Evolutionary conservation across 2,113 vertebrate genomes (phyloP), one percentile per base, ranked within the genome.

Genomic region (Glareola pratincola): DNA sequence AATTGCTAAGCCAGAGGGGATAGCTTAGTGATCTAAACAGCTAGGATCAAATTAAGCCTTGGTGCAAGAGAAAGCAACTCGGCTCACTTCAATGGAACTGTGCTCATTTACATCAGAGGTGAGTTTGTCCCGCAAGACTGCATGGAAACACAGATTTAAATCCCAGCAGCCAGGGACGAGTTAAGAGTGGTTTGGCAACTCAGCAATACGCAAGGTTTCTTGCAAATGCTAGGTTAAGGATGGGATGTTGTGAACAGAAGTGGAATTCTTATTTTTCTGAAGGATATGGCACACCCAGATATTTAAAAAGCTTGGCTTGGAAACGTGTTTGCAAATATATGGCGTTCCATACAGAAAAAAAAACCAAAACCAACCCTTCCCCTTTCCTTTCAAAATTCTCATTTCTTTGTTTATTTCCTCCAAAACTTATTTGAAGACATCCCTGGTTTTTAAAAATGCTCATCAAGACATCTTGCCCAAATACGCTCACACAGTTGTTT

Each of bases 1-100:
- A 77, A 71, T 20, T 92, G 85, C 75, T 71, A 77, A 89, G 94
- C 90, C 79, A 93, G 79, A 92, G 76, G 76, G 75, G 79, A 91
- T 45, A 75, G 74, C 73, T 93, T 50, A 93, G 74, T 90, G 74
- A 93, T 84, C 95, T 95, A 80, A 95, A 92, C 67, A 88, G 15
- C 1, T 2, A 90, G 79, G 85, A 86, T 78, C 72, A 91, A 88
- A 94, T 83, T 74, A 86, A 91, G 56, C 79, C 68, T 67, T 81
- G 50, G 82, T 95, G 60, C 68, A 94, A 88, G 64, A 81, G 82
- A 85, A 88, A 67, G 63, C 10, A 80, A 59, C 75, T 71, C 1
- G 0, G 32, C 36, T 92, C 87, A 56, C 32, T 91, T 53, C 66
- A 73, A 1, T 53, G 36, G 62, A 53, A 57, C 47, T 30, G 37